Conservation (phyloP, 1,140 invertebrate genomes). For the Plectrocnemia conspersa region DNA sequence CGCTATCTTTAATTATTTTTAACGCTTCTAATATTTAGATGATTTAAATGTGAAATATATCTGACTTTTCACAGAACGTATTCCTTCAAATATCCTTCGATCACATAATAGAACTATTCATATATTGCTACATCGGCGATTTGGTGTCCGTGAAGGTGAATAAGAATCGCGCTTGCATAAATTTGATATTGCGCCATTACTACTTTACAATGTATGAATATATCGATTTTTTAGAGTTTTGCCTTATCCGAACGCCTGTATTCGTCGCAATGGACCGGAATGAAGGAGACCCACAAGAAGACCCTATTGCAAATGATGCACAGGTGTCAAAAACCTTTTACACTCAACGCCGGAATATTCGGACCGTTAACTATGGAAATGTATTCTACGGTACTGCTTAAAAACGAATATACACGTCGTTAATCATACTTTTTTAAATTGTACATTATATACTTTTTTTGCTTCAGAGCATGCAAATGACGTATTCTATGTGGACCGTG, state of each 20-base stretch:
- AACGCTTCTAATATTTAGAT: not conserved
- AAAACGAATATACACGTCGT: not conserved
- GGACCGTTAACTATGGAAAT: constrained; percentile 30
- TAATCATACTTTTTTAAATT: not conserved
- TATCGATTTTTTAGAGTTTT: constrained; percentile 17
- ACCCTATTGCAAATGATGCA: constrained; percentile 30
- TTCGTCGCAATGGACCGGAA: constrained; percentile 17
- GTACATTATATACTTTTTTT: not conserved
- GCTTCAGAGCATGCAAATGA: constrained; percentile 34
- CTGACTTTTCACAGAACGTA: constrained; percentile 29
- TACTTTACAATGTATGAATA: not conserved
- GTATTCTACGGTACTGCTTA: constrained; percentile 27
- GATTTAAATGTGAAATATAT: not conserved
- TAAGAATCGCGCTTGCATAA: not conserved
- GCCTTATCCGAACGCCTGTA: constrained; percentile 20
- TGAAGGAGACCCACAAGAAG: constrained; percentile 21
- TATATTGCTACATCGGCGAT: constrained; percentile 33
- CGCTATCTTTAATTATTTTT: too few species aligned
- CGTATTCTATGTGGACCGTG: constrained; percentile 33
- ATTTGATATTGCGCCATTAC: not conserved
- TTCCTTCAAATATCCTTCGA: constrained; percentile 32
- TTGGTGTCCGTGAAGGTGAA: constrained; percentile 30
- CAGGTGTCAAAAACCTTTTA: constrained; percentile 30
- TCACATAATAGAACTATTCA: constrained; percentile 30
- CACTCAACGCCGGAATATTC: constrained; percentile 28